Base-by-base conservation (phyloP, 1,140 invertebrate species). In the Sycophaga agraensis region DNA sequence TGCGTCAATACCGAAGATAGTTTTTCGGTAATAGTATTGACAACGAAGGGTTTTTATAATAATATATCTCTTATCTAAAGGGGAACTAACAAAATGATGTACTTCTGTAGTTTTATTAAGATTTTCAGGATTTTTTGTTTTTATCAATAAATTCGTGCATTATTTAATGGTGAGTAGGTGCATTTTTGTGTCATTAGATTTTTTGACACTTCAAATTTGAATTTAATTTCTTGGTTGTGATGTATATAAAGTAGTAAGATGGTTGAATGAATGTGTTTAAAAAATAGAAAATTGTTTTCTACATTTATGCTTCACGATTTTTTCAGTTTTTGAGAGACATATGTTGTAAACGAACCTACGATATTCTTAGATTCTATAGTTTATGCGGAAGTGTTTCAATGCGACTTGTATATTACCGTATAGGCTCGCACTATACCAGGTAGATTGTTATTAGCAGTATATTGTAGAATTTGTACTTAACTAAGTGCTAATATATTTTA, bases 381-480 rank as follows among this genome's bases (percentile, higher is more conserved):
- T 72, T 61, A 58, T 62, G 62, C 55, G 71, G 67, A 65, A 53
- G 22, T 21, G 19, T 14, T 35, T 55, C 1, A 58, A 31, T 37
- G 49, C 28, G 24, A 60, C 28, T 6, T 42, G 14, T 59, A 7
- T 40, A n/a, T n/a, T n/a, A n/a, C n/a, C n/a, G n/a, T n/a, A n/a
- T 3, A 19, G 24, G 7, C 37, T 43, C 21, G 31, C 34, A 53
- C 26, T 16, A 53, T 60, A 45, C 37, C 21, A 37, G 49, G 34
- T 66, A 63, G 39, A 70, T 66, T 69, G 56, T 63, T 48, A 70
- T 68, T 50, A 64, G 65, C 70, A 60, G 59, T 68, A 59, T 69
- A 73, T 49, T 66, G 71, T 73, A 73, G 61, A 64, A 72, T 73
- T 72, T 73, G 73, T 73, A 74, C 72, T 74, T 74, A 74, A 74